A percentile compares a stretch with the other conserved stretches of the same genome.
These are phyloP conservation scores for Rhipidura dahli DNA, from an alignment of 2,113 vertebrate genomes.

Conservation along the genomic window DNA sequence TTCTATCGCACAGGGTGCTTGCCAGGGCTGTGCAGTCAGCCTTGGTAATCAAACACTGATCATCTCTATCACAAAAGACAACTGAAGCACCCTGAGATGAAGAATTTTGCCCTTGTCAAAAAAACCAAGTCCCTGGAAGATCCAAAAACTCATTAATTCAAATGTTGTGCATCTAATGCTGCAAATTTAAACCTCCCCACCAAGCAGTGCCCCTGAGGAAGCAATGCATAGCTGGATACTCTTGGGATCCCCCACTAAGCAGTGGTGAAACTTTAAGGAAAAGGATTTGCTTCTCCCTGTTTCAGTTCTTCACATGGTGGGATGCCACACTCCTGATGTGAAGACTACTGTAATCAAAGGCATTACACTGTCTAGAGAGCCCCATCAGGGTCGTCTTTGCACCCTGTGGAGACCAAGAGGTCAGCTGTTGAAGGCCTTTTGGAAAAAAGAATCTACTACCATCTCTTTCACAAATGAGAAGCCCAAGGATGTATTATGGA, in stretches of 20 bases:
- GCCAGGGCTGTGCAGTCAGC: not conserved
- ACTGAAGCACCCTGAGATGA: not conserved
- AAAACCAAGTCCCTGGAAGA: not conserved
- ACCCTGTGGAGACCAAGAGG: not conserved
- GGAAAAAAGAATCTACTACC: not conserved
- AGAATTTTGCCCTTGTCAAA: not conserved
- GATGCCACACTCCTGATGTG: not conserved
- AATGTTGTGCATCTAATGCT: not conserved
- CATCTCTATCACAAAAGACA: not conserved
- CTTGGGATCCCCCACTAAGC: not conserved
- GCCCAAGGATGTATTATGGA: slow-evolving; percentile 21
- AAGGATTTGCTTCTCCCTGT: not conserved
- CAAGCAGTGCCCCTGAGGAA: not conserved
- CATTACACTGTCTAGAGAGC: not conserved
- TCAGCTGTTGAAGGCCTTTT: not conserved
- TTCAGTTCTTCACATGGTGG: not conserved
- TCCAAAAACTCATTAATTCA: not conserved
- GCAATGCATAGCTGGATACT: not conserved
- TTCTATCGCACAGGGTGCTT: accelerated
- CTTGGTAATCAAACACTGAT: not conserved
- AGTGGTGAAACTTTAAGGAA: not conserved
- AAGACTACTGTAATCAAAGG: not conserved
- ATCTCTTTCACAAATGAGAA: slow-evolving; percentile 28
- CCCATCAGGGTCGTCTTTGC: not conserved
- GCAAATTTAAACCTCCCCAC: not conserved